A percentile compares a stretch with the other conserved stretches of the same genome.
Conservation (phyloP, 2,888 invertebrate genomes). For the Choristoneura rosaceana region DNA sequence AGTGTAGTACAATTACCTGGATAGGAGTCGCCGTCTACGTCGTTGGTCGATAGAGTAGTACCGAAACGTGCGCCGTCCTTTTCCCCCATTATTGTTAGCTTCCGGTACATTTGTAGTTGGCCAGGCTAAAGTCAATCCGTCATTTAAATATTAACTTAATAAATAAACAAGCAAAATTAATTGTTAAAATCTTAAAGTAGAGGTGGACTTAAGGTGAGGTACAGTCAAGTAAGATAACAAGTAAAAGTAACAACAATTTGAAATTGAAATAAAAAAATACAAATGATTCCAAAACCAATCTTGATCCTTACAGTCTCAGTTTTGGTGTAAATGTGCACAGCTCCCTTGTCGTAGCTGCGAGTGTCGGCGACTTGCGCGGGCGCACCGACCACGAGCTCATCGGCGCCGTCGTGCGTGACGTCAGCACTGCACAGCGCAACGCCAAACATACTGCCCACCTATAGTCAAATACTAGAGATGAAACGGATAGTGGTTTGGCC, state of each 20-base stretch:
- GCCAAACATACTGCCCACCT: constrained; percentile 86
- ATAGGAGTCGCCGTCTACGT: constrained; percentile 61
- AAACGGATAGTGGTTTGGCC: no score
- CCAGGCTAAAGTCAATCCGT: background rate
- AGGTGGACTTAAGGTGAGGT: no score
- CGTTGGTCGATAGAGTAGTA: constrained; percentile 55
- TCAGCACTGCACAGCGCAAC: constrained; percentile 75
- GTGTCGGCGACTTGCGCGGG: constrained; percentile 66
- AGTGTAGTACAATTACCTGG: constrained; percentile 56
- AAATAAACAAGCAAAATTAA: no score
- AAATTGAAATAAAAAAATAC: no score
- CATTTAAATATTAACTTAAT: background rate
- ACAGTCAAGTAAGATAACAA: no score
- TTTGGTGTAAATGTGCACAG: constrained; percentile 78
- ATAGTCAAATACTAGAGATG: no score
- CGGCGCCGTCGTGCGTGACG: constrained; percentile 79
- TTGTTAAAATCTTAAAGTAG: no score
- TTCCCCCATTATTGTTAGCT: constrained; percentile 48
- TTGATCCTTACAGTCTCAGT: constrained; percentile 53
- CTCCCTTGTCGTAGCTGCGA: constrained; percentile 77
- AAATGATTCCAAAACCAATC: no score
- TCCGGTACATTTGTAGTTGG: constrained; percentile 10
- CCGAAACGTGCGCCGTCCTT: constrained; percentile 60
- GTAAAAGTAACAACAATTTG: no score
- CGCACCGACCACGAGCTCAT: constrained; percentile 87